Percentiles rank a stretch among this genome's conserved stretches.
Evolutionary conservation across 2,888 invertebrate genomes (phyloP).

Genomic region (Yponomeuta malinellus): DNA sequence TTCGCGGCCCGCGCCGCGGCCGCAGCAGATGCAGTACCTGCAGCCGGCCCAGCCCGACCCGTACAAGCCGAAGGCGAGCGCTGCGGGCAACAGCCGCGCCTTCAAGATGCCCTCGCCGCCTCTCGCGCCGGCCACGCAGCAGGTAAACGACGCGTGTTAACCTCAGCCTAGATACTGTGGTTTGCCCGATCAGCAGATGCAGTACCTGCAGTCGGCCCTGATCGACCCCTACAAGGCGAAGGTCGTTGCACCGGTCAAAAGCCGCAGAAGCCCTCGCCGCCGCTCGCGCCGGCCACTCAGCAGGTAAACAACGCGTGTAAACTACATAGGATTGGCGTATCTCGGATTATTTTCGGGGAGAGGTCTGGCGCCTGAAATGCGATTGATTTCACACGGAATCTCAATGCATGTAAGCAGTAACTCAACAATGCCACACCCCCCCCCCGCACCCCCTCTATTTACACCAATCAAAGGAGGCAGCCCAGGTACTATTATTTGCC

Average conservation of each 20-base stretch:
- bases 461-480: too few relatives aligned
- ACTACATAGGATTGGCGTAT: background rate
- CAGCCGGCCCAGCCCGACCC: constrained; percentile 41
- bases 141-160: constrained; percentile 33
- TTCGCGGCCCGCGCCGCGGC: constrained; percentile 21
- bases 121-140: constrained; percentile 43
- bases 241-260: constrained; percentile 14
- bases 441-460: too few relatives aligned
- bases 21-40: constrained; percentile 53
- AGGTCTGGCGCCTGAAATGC: too few relatives aligned
- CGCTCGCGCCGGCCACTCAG: constrained; percentile 44
- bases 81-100: constrained; percentile 29
- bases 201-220: constrained; percentile 49
- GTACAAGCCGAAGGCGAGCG: constrained; percentile 46
- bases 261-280: constrained; percentile 64
- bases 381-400: too few relatives aligned
- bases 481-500: too few relatives aligned
- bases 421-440: too few relatives aligned
- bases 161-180: too few relatives aligned
- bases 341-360: too few relatives aligned
- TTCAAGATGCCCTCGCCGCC: constrained; percentile 72
- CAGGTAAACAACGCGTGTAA: constrained; percentile 37
- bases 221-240: constrained; percentile 52
- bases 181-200: constrained; percentile 34
- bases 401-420: too few relatives aligned